Evolutionary conservation across 2,888 invertebrate species (phyloP).

Genomic region (Palloptera scutellata): DNA sequence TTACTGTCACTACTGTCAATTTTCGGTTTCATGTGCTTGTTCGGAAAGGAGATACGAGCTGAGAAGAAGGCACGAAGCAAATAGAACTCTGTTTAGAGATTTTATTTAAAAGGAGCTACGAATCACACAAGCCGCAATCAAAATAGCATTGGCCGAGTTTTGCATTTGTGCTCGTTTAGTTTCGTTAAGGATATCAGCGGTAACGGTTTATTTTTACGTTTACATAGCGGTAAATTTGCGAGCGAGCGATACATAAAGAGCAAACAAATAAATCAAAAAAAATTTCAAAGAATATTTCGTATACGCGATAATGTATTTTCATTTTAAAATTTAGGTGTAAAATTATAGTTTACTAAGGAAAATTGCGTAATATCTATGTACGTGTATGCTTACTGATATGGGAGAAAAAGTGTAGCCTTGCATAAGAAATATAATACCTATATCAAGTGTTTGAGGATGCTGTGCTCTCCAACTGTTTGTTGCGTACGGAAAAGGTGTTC

Average conservation of each 20-base stretch:
- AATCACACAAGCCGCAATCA: slow-evolving; percentile 23
- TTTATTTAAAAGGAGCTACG: neutral
- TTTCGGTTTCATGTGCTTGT: neutral
- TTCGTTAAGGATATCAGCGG: slow-evolving; percentile 48
- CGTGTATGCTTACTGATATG: no score
- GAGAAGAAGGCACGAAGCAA: neutral
- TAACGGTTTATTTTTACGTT: slow-evolving; percentile 35
- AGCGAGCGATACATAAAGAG: neutral
- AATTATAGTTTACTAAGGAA: no score
- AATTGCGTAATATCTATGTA: no score
- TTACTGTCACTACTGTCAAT: slow-evolving; percentile 21
- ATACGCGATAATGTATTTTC: no score
- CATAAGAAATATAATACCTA: neutral
- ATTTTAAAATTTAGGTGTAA: no score
- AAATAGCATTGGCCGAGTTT: slow-evolving; percentile 43
- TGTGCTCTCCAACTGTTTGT: no score
- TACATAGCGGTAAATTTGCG: slow-evolving; percentile 22
- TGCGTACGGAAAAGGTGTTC: neutral
- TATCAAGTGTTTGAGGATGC: neutral
- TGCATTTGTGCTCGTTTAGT: slow-evolving; percentile 45
- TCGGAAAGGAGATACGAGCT: neutral
- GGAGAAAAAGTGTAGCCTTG: neutral
- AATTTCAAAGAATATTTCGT: no score
- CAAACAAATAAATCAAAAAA: no score
- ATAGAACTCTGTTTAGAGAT: neutral